These are phyloP conservation scores for Cydia amplana DNA, from an alignment of 1,140 invertebrate genomes.

Conservation along the genomic window DNA sequence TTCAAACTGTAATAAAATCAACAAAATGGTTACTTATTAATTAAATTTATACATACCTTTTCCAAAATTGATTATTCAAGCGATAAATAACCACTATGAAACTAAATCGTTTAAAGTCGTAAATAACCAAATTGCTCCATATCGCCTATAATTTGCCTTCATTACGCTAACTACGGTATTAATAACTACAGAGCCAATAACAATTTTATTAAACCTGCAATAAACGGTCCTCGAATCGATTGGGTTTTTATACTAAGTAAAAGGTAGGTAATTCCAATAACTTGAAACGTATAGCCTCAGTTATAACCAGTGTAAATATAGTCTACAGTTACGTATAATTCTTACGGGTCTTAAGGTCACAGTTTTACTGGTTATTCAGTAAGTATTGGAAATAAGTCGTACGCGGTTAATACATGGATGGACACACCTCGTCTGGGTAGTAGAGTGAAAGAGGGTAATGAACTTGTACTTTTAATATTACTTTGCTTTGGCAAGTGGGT, in stretches of 20 bases:
- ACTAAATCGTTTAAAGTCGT: background rate
- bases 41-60: too few species aligned
- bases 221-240: conserved; percentile 4
- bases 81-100: background rate
- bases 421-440: conserved; percentile 35
- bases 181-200: conserved; percentile 19
- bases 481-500: background rate
- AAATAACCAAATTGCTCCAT: conserved; percentile 20
- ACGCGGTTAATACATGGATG: background rate
- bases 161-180: background rate
- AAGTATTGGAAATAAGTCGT: background rate
- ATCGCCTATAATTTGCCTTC: conserved; percentile 1
- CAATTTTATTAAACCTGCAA: background rate
- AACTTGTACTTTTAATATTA: background rate
- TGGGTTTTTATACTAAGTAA: conserved; percentile 16
- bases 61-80: background rate
- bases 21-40: too few species aligned
- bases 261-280: background rate
- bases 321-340: background rate
- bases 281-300: conserved; percentile 35
- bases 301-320: conserved; percentile 17
- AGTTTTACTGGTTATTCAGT: background rate
- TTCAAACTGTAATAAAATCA: too few species aligned
- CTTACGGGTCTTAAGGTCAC: too few species aligned
- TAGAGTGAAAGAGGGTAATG: conserved; percentile 28